phyloP scores from a whole-genome alignment of 2,888 invertebrate species.

The Phorcus lineatus region DNA sequence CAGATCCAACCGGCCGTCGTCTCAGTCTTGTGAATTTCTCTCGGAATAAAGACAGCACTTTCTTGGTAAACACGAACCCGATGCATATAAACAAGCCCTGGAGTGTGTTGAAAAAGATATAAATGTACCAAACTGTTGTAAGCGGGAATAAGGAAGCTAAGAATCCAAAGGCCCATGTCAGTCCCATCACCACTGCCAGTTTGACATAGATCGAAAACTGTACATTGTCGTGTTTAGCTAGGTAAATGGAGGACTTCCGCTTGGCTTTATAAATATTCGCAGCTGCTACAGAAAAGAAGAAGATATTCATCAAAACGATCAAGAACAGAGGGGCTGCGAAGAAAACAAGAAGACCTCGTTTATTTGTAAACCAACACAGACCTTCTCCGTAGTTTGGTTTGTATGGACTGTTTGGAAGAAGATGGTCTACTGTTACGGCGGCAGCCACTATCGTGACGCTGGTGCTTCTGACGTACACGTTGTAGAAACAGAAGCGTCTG shows the following conservation, averaged over 20 bases:
- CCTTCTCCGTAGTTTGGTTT: slow-evolving; percentile 77
- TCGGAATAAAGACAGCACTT: slow-evolving; percentile 49
- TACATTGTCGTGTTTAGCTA: slow-evolving; percentile 37
- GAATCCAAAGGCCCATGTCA: slow-evolving; percentile 77
- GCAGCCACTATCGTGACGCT: slow-evolving; percentile 69
- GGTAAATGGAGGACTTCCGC: background rate
- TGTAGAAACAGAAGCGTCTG: slow-evolving; percentile 60
- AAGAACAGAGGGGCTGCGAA: slow-evolving; percentile 78
- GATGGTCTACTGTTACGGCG: slow-evolving; percentile 71
- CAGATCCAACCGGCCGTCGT: slow-evolving; percentile 17
- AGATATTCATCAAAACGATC: slow-evolving; percentile 77
- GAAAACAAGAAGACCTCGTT: slow-evolving; percentile 78
- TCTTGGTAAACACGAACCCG: slow-evolving; percentile 66
- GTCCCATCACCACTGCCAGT: slow-evolving; percentile 75
- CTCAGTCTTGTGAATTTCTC: slow-evolving; percentile 32
- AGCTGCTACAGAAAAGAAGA: slow-evolving; percentile 79
- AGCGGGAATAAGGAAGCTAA: slow-evolving; percentile 71
- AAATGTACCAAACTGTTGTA: slow-evolving; percentile 75
- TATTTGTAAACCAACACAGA: slow-evolving; percentile 79
- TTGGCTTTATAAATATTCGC: slow-evolving; percentile 76
- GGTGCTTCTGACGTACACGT: slow-evolving; percentile 74
- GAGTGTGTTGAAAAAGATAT: slow-evolving; percentile 76
- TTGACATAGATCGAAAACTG: slow-evolving; percentile 55
- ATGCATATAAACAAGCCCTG: slow-evolving; percentile 80
- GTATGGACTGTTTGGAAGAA: slow-evolving; percentile 67